Evolutionary conservation across 2,797 vertebrate genomes (phyloP), one percentile per base, ranked within the genome.

Genomic region (Molossus molossus): DNA sequence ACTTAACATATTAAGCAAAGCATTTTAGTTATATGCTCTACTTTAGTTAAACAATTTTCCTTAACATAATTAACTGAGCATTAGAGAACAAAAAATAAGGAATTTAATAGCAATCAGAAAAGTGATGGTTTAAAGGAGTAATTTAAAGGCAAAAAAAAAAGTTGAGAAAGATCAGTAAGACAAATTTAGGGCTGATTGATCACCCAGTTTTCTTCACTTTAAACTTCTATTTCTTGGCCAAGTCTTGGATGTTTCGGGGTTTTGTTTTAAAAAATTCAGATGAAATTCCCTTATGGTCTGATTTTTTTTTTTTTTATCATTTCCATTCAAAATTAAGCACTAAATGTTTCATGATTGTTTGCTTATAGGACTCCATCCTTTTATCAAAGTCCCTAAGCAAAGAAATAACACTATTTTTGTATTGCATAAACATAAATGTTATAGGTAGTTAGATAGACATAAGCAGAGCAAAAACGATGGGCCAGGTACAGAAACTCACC

Each of bases 161-260:
- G 58, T 81, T 77, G 57, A 77, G 37, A 83, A 81, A 76, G 23
- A 1, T 77, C 75, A 45, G n/a, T 23, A 45, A 72, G 15, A 76
- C 45, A 92, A 57, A 75, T 50, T 70, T 48, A 94, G 5, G 27
- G 45, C 11, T 90, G 72, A 40, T 11, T 50, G 6, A 48, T 58
- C 14, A 72, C n/a, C 21, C 20, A 64, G 64, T 57, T 53, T 65
- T 18, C 15, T 9, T 14, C 25, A 53, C 17, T 92, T 60, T 60
- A 60, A 92, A 73, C 53, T 80, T 73, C 48, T 75, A 45, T 92
- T 75, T 86, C 33, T 76, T 93, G 6, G 20, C 10, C n/a, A 96
- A 87, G 1, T 17, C 25, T 85, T 84, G 48, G 40, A 93, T 50
- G 79, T 72, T 84, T 76, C 70, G 48, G 13, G n/a, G 0, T 29